These are phyloP conservation scores for Parapsyche elsis DNA, from an alignment of 1,140 invertebrate species.

Conservation along the genomic window DNA sequence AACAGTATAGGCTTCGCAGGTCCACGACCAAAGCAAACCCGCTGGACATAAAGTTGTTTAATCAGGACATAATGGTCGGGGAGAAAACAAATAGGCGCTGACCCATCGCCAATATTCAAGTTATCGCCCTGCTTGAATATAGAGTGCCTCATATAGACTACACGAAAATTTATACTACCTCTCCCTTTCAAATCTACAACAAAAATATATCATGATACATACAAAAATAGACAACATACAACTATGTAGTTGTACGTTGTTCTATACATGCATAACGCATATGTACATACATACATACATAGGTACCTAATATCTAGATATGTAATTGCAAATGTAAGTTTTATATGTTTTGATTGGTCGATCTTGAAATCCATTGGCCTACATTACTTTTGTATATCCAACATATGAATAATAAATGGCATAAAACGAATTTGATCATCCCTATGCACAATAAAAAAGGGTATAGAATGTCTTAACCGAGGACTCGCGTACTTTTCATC, in stretches of 20 bases:
- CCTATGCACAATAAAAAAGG: too few relatives aligned
- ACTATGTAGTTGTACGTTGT: too few relatives aligned
- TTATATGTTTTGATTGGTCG: too few relatives aligned
- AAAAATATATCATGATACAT: background rate
- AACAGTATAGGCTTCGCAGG: constrained; percentile 39
- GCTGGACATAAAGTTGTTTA: constrained; percentile 53
- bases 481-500: constrained; percentile 1
- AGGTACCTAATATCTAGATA: too few relatives aligned
- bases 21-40: constrained; percentile 38
- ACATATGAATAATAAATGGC: too few relatives aligned
- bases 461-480: background rate
- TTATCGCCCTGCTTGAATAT: constrained; percentile 22
- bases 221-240: too few relatives aligned
- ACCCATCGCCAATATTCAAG: constrained; percentile 36
- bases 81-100: constrained; percentile 47
- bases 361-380: too few relatives aligned
- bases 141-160: constrained; percentile 28
- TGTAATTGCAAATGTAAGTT: too few relatives aligned
- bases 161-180: background rate
- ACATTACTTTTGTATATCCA: too few relatives aligned
- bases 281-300: too few relatives aligned
- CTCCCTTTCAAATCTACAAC: background rate
- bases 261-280: too few relatives aligned
- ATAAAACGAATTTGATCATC: too few relatives aligned
- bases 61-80: constrained; percentile 55